These are phyloP conservation scores for Bungarus multicinctus DNA, from an alignment of 2,113 vertebrate genomes.

Conservation along the genomic window DNA sequence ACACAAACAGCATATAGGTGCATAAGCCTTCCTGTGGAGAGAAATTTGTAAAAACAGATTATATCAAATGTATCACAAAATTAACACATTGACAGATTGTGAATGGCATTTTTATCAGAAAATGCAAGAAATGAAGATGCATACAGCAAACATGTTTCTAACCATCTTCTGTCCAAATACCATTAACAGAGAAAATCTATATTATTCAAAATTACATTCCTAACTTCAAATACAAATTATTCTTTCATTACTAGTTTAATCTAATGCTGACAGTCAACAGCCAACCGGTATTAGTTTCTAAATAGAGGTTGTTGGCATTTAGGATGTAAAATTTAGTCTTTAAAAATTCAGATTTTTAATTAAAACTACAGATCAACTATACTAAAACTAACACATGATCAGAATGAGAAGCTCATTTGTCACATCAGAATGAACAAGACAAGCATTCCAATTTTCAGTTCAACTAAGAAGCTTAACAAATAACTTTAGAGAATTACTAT, in stretches of 20 bases:
- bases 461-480: not conserved
- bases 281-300: not conserved
- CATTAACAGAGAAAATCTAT: not conserved
- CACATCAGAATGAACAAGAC: not conserved
- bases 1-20: constrained; percentile 97
- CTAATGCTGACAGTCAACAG: not conserved
- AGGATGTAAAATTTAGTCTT: not conserved
- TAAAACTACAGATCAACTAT: not conserved
- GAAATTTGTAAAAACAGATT: constrained; percentile 44
- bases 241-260: not conserved
- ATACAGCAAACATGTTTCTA: not conserved
- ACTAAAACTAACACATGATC: not conserved
- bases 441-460: not conserved
- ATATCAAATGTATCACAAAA: not conserved
- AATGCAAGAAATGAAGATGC: not conserved
- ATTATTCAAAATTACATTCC: not conserved
- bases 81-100: not conserved
- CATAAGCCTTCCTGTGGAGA: constrained; percentile 91
- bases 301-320: not conserved
- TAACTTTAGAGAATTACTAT: not conserved
- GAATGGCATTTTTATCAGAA: not conserved
- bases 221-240: not conserved
- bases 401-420: not conserved
- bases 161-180: not conserved
- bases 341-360: not conserved